Conservation (phyloP, 1,140 invertebrate genomes). For the Temnothorax curvispinosus region DNA sequence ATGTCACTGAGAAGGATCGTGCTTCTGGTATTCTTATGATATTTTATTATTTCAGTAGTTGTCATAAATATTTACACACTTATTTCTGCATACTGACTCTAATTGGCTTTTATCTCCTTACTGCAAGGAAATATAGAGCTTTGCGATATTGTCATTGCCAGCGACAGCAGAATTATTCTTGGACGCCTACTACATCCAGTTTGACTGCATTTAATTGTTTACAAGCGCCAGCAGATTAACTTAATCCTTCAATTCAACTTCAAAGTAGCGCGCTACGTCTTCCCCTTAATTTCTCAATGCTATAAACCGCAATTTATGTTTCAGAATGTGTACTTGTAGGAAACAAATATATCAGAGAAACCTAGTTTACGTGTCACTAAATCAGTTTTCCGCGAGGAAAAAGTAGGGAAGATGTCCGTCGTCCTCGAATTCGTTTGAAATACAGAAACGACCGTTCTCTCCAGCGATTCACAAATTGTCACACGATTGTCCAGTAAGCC, state of each 20-base stretch:
- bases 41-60: not conserved
- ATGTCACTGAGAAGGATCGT: not conserved
- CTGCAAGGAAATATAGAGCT: not conserved
- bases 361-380: not conserved
- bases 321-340: not conserved
- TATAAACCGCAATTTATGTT: constrained; percentile 24
- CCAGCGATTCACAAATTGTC: constrained; percentile 21
- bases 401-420: not conserved
- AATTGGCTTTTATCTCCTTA: not conserved
- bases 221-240: not conserved
- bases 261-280: not conserved
- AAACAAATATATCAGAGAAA: not conserved
- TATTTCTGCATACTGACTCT: not conserved
- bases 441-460: not conserved
- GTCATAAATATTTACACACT: constrained; percentile 1
- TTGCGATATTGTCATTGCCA: not conserved
- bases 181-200: not conserved
- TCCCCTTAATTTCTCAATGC: not conserved
- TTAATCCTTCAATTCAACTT: constrained; percentile 23
- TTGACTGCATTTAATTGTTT: not conserved
- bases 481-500: not conserved
- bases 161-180: constrained; percentile 24
- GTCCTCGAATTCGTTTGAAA: not conserved
- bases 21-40: not conserved
- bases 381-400: not conserved